phyloP scores from a whole-genome alignment of 30 jellyfish, hydroid and myxozoan genomes.

The Hydra vulgaris region DNA sequence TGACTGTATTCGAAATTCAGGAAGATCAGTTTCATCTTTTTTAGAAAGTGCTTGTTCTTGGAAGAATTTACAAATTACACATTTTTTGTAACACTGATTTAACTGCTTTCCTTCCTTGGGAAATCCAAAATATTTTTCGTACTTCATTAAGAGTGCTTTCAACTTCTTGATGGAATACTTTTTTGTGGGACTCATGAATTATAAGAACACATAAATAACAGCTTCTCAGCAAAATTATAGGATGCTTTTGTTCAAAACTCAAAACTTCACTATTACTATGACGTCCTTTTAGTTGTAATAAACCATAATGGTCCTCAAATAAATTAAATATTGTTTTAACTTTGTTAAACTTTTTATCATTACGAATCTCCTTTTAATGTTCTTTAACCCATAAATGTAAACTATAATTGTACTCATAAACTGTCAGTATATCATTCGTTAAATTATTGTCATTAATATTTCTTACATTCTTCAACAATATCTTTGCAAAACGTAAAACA shows the following conservation, averaged over 20 bases:
- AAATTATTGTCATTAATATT: not conserved
- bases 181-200: constrained; percentile 9
- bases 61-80: constrained; percentile 9
- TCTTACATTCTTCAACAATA: not conserved
- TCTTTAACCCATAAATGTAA: not conserved
- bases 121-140: constrained; percentile 17
- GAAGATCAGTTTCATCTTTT: constrained; percentile 18
- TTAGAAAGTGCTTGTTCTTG: constrained; percentile 2
- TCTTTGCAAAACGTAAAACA: not conserved
- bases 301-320: constrained; percentile 12
- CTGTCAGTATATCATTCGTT: not conserved
- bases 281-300: constrained; percentile 1
- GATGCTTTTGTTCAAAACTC: not conserved
- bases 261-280: not conserved
- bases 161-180: constrained; percentile 21
- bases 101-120: constrained; percentile 25
- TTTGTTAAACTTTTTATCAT: not conserved
- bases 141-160: constrained; percentile 19
- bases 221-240: not conserved
- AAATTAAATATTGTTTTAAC: constrained; percentile 4
- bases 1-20: constrained; percentile 5
- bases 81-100: not conserved
- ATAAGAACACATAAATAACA: constrained; percentile 1
- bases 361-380: constrained; percentile 6
- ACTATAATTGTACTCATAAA: not conserved